Evolutionary conservation across 1,140 invertebrate genomes (phyloP).

Genomic region (Macrobrachium rosenbergii): DNA sequence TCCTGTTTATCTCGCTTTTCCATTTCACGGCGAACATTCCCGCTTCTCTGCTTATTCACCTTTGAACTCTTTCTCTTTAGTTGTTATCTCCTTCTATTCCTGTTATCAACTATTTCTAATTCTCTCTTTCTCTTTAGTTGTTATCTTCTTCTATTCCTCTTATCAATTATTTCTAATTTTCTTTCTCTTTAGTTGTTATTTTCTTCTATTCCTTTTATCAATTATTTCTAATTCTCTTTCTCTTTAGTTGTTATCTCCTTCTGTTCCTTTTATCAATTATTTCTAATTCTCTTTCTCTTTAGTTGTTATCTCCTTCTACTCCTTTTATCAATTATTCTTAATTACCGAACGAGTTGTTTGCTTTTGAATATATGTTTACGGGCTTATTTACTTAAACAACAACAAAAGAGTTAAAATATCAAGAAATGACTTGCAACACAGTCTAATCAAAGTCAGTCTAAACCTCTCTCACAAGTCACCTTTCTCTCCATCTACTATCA

Average conservation of each 20-base stretch:
- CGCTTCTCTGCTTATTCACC: not conserved
- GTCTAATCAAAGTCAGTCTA: too few relatives aligned
- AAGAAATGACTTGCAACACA: too few relatives aligned
- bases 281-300: conserved; percentile 2
- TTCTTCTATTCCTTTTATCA: not conserved
- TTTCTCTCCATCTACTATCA: conserved; percentile 4
- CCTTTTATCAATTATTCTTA: not conserved
- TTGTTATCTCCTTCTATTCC: not conserved
- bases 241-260: not conserved
- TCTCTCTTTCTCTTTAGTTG: not conserved
- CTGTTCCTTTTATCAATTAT: not conserved
- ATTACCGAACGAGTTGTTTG: too few relatives aligned
- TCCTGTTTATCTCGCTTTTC: not conserved
- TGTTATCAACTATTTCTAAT: not conserved
- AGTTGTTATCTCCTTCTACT: not conserved
- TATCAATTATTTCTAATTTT: not conserved
- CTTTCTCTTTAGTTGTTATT: not conserved
- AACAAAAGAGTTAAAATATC: too few relatives aligned
- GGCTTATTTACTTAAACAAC: too few relatives aligned
- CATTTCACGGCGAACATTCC: not conserved
- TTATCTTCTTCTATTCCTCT: not conserved
- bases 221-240: not conserved
- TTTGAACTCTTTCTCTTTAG: not conserved
- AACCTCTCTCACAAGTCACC: not conserved
- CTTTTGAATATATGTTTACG: too few relatives aligned